Conservation (phyloP, 2,113 vertebrate genomes). For the Triplophysa dalaica region DNA sequence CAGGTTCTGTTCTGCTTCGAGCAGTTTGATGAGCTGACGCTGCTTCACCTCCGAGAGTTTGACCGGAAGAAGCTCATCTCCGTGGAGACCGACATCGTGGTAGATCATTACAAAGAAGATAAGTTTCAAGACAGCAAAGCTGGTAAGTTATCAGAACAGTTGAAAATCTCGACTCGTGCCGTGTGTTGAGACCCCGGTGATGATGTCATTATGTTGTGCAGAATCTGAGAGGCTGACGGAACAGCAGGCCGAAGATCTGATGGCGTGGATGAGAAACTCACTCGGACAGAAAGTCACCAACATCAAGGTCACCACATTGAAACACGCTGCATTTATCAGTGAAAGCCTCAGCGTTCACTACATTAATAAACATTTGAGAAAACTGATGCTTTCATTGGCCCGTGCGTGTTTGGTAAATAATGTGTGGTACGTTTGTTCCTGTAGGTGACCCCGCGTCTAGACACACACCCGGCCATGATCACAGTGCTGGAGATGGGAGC, state of each 20-base stretch:
- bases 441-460: slow-evolving; percentile 88
- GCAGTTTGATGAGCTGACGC: slow-evolving; percentile 95
- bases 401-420: background rate
- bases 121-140: slow-evolving; percentile 81
- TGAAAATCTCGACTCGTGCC: background rate
- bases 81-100: slow-evolving; percentile 94
- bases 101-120: slow-evolving; percentile 97
- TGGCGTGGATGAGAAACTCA: slow-evolving; percentile 92
- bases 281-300: slow-evolving; percentile 82
- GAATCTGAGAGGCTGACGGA: slow-evolving; percentile 81
- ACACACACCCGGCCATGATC: slow-evolving; percentile 96
- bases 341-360: background rate
- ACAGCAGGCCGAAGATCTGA: slow-evolving; percentile 84
- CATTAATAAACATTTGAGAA: too few species aligned
- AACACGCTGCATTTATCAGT: background rate
- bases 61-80: slow-evolving; percentile 96
- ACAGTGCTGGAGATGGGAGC: slow-evolving; percentile 98
- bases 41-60: slow-evolving; percentile 92
- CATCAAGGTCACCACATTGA: slow-evolving; percentile 80
- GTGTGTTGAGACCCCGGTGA: background rate
- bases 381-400: too few species aligned
- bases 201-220: slow-evolving; percentile 49
- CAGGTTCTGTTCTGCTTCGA: slow-evolving; percentile 98
- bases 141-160: slow-evolving; percentile 68
- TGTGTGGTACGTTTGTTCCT: background rate